Evolutionary conservation across 2,797 vertebrate genomes (phyloP).

Genomic region (Gymnodraco acuticeps): DNA sequence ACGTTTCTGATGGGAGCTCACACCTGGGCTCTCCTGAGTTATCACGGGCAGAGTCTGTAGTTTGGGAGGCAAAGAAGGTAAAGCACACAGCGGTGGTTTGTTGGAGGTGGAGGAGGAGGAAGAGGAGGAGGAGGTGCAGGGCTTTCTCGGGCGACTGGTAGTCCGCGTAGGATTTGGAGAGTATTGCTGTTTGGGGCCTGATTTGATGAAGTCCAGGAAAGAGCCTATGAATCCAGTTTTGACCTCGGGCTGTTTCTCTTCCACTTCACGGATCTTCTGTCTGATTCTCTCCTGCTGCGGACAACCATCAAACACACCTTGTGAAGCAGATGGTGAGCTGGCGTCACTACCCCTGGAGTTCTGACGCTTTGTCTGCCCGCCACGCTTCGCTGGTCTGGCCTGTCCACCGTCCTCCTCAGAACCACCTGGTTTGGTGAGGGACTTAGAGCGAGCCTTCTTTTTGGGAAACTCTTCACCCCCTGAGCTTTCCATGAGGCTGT

Average conservation of each 20-base stretch:
- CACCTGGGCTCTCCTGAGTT: constrained; percentile 79
- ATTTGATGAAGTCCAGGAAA: constrained; percentile 98
- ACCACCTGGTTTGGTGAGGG: constrained; percentile 81
- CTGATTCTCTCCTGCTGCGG: constrained; percentile 97
- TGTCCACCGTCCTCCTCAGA: constrained; percentile 86
- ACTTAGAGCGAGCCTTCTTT: constrained; percentile 90
- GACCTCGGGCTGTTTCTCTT: constrained; percentile 98
- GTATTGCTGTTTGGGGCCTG: constrained; percentile 96
- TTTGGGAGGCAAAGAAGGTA: constrained; percentile 79
- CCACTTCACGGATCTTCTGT: constrained; percentile 98
- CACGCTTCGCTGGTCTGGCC: constrained; percentile 87
- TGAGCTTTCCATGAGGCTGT: constrained; percentile 83
- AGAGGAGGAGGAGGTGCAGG: constrained; percentile 74
- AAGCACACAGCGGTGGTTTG: constrained; percentile 82
- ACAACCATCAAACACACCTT: constrained; percentile 89
- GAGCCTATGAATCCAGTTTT: constrained; percentile 98
- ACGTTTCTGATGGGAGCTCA: constrained; percentile 87
- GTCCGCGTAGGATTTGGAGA: constrained; percentile 91
- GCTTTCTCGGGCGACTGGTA: constrained; percentile 90
- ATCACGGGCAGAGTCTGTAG: constrained; percentile 76
- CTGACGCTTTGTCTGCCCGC: constrained; percentile 89
- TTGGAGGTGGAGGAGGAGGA: constrained; percentile 70
- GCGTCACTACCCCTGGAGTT: constrained; percentile 89
- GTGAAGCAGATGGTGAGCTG: constrained; percentile 86
- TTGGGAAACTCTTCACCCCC: constrained; percentile 85